phyloP scores from a whole-genome alignment of 2,797 vertebrate species.

The Poecilia picta region DNA sequence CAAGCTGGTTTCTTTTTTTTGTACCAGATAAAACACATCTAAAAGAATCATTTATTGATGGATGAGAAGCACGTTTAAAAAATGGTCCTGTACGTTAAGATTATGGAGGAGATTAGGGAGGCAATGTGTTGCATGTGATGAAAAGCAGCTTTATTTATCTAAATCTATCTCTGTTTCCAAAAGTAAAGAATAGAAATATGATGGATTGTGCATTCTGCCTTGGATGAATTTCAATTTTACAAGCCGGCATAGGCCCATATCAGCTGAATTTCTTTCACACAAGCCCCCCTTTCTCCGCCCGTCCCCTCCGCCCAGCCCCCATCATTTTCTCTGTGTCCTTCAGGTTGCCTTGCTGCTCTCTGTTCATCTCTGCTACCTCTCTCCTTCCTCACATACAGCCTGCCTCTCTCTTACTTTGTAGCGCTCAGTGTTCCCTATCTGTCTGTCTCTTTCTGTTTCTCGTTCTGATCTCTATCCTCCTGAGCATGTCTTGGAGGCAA shows the following conservation, averaged over 20 bases:
- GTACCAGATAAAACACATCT: conserved; percentile 6
- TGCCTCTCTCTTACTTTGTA: conserved; percentile 11
- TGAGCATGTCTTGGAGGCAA: conserved; percentile 64
- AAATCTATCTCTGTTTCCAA: conserved; percentile 39
- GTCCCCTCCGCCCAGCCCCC: conserved; percentile 17
- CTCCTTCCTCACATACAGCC: conserved; percentile 28
- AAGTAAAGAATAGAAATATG: conserved; percentile 30
- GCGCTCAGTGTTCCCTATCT: conserved; percentile 47
- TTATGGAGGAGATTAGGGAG: conserved; percentile 25
- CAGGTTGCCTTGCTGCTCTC: conserved; percentile 40
- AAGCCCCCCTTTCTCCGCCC: conserved; percentile 20
- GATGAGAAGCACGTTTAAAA: conserved; percentile 8
- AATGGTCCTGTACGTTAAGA: conserved; percentile 5
- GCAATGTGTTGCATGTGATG: conserved; percentile 37
- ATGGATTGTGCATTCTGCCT: conserved; percentile 38
- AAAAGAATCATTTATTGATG: conserved; percentile 7
- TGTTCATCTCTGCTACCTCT: conserved; percentile 30
- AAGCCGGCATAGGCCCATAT: conserved; percentile 29
- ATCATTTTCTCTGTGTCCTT: conserved; percentile 52
- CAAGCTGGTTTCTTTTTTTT: neutral
- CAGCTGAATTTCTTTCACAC: conserved; percentile 32
- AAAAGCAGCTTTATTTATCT: conserved; percentile 44
- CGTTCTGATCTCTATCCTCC: conserved; percentile 67
- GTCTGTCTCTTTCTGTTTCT: conserved; percentile 53
- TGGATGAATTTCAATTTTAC: conserved; percentile 48